Evolutionary conservation across 2,797 vertebrate species (phyloP).

Genomic region (Tolypeutes matacus): DNA sequence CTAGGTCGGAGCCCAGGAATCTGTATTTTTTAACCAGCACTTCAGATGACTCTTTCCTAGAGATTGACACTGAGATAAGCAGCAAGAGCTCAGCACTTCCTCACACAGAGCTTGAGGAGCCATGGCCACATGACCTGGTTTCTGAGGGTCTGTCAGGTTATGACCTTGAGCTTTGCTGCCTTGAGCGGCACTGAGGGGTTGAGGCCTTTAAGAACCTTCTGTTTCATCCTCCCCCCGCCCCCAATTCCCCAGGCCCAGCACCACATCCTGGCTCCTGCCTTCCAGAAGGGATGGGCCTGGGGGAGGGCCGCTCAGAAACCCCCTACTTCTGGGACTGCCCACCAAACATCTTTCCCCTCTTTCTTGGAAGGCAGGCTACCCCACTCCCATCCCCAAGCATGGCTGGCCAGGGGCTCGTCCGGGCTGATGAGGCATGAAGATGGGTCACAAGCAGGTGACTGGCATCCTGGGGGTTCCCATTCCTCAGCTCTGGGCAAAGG

Average conservation of each 20-base stretch:
- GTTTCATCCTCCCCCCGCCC: background rate
- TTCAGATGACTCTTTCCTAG: constrained; percentile 11
- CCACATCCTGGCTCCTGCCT: background rate
- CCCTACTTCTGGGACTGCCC: background rate
- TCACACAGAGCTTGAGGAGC: background rate
- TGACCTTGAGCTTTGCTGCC: background rate
- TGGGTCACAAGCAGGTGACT: background rate
- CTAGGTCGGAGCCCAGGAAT: background rate
- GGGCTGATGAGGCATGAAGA: background rate
- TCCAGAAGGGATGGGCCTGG: background rate
- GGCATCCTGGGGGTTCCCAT: background rate
- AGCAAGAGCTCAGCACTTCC: background rate
- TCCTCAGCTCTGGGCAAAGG: background rate
- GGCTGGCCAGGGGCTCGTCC: background rate
- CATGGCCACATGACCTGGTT: background rate
- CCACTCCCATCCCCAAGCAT: background rate
- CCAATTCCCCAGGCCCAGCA: background rate
- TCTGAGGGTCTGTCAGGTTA: background rate
- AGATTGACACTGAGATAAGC: background rate
- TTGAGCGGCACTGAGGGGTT: background rate
- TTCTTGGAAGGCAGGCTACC: background rate
- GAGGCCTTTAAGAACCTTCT: background rate
- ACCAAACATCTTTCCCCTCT: background rate
- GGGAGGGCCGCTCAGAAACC: background rate
- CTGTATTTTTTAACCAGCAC: background rate